phyloP scores from a whole-genome alignment of 2,113 vertebrate species.

The Epinephelus fuscoguttatus region DNA sequence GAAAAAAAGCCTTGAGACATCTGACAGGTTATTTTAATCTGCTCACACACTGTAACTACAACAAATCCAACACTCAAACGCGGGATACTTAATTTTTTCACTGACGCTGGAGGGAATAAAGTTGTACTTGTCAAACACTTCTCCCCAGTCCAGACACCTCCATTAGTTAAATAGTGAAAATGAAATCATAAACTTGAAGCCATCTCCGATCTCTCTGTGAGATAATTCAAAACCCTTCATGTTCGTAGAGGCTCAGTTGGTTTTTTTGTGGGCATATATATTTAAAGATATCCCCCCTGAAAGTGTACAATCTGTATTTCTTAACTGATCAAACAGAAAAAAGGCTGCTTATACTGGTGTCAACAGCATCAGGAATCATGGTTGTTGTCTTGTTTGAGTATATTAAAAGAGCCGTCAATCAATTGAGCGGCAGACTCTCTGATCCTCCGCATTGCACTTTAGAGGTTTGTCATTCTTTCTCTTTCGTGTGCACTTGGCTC shows the following conservation, averaged over 20 bases:
- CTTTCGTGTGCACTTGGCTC: not conserved
- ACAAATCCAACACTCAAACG: constrained; percentile 58
- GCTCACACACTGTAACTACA: constrained; percentile 50
- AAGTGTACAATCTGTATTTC: not conserved
- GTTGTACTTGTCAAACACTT: constrained; percentile 52
- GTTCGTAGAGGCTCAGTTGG: not conserved
- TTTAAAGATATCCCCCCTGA: not conserved
- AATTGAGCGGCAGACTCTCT: not conserved
- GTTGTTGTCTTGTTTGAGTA: not conserved
- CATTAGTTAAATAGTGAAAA: constrained; percentile 59
- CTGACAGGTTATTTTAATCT: constrained; percentile 74
- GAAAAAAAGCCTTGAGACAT: constrained; percentile 45
- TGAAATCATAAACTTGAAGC: constrained; percentile 49
- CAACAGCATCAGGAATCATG: constrained; percentile 5
- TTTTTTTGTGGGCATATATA: constrained; percentile 6
- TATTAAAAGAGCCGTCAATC: constrained; percentile 25
- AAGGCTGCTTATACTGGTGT: not conserved
- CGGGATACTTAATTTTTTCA: constrained; percentile 49
- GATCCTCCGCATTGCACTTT: not conserved
- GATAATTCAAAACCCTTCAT: constrained; percentile 36
- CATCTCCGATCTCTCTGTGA: constrained; percentile 24
- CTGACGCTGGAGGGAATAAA: constrained; percentile 53
- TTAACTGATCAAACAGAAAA: not conserved
- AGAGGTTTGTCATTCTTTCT: not conserved
- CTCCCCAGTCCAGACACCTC: constrained; percentile 42